Evolutionary conservation across 1,140 invertebrate species (phyloP), one percentile per base, ranked within the genome.

Genomic region (Drosophila bocqueti): DNA sequence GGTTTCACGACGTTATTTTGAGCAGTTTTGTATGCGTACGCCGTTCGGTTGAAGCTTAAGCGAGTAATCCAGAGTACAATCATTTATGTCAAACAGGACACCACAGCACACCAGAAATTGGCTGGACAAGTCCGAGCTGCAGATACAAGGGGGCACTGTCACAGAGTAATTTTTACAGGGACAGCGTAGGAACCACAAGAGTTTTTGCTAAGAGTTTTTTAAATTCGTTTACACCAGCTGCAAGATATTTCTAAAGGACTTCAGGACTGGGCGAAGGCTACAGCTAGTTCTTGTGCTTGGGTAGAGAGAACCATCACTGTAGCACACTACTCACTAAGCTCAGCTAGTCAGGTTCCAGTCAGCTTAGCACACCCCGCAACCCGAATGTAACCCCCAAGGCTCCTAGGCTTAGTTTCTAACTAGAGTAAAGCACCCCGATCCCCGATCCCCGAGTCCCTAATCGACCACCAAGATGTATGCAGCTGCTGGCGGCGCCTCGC

Each of bases 401-500:
- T 8, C 40, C 43, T 74, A 61, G 66, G 46, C 29, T 65, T 83
- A 77, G 85, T 54, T 40, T 68, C 43, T 73, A 85, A 90, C 69
- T 71, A 83, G 68, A 57, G 54, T 47, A 57, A 21, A 49, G 58
- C 42, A 40, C 34, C 64, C 58, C 65, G 34, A 18, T 10, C 13
- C 29, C 29, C 29, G 29, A 34, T 36, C 11, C 29, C 52, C 43
- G 45, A 34, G 8, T 15, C 43, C 67, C 49, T 4, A 9, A 29
- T 1, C 21, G 24, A 59, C 36, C 36, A 38, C 31, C 62, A 93
- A 93, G 77, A 96, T 96, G 96, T 96, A 96, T 94, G 96, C 95
- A 85, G 96, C 96, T 83, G 96, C 95, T 86, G 96, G 95, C 83
- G 96, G 95, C 91, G 95, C 95, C 79, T 95, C 95, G 81, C 93